Evolutionary conservation across 2,113 vertebrate species (phyloP), one percentile per base, ranked within the genome.

Genomic region (Trinectes maculatus): DNA sequence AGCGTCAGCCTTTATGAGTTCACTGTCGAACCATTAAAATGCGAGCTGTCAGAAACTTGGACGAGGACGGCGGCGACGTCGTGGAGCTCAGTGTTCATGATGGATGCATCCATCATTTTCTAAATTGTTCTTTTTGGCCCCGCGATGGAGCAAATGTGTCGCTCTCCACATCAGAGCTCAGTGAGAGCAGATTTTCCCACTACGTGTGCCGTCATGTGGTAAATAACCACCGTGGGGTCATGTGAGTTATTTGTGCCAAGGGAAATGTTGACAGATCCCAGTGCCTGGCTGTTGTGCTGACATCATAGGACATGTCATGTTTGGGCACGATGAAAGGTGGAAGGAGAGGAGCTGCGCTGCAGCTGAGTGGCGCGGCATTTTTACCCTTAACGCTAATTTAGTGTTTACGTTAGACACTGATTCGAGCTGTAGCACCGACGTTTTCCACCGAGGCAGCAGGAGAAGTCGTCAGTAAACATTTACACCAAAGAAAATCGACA

Each of bases 211-310:
- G 76, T 10, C 42, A 69, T 74, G 83, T 81, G 84, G 83, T 77
- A 55, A 82, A 84, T 60, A 73, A 76, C 57, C 29, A 8, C 31
- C 22, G 59, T 47, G 65, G 80, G 77, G 70, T 75, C 54, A 71
- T 79, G 79, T 67, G 61, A 47, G 71, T 62, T 59, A 81, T 71
- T 76, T 53, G 65, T 72, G 76, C 82, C 80, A 78, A 81, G 77
- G 85, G 87, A 91, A 89, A 92, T 48, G 73, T 74, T 90, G 88
- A 91, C 82, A 83, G 68, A 75, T 62, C 25, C 65, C 79, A 86
- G 80, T 28, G 49, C 70, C 77, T 60, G 28, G 6, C 26, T 52
- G 73, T 82, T 73, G 76, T 6, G 21, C 59, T 86, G 89, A 91
- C 89, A 85, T 91, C 91, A 92, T 79, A 16, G 74, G 69, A 74